Evolutionary conservation across 1,140 invertebrate species (phyloP).

Genomic region (Delia radicum): DNA sequence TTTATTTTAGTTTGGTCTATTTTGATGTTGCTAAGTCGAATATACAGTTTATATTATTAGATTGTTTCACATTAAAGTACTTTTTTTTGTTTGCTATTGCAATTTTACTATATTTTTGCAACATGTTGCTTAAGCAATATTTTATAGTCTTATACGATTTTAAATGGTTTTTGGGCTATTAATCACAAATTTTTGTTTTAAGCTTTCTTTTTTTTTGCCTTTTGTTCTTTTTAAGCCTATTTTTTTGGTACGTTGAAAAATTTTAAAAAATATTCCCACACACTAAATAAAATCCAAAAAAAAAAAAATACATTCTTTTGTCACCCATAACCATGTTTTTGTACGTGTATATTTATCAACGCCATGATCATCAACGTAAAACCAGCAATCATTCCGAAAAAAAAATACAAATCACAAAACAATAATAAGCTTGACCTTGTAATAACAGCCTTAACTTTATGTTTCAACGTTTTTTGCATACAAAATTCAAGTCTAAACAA

Average conservation of each 20-base stretch:
- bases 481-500: conserved; percentile 18
- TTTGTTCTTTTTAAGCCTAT: neutral
- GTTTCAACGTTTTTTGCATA: conserved; percentile 30
- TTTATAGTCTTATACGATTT: neutral
- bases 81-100: neutral
- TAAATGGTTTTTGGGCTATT: neutral
- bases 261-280: conserved; percentile 27
- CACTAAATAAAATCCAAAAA: neutral
- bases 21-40: too few species aligned
- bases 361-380: neutral
- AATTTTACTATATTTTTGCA: neutral
- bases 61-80: neutral
- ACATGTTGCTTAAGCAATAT: neutral
- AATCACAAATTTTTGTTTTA: too few species aligned
- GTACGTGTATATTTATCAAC: conserved; percentile 17
- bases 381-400: neutral
- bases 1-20: too few species aligned
- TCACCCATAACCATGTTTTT: neutral
- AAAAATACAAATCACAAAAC: conserved; percentile 1
- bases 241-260: neutral
- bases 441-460: conserved; percentile 22
- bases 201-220: neutral
- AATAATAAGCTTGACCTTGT: conserved; percentile 25
- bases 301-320: neutral
- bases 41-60: too few species aligned